These are phyloP conservation scores for Rallus limicola DNA, from an alignment of 2,113 vertebrate species.

Conservation along the genomic window DNA sequence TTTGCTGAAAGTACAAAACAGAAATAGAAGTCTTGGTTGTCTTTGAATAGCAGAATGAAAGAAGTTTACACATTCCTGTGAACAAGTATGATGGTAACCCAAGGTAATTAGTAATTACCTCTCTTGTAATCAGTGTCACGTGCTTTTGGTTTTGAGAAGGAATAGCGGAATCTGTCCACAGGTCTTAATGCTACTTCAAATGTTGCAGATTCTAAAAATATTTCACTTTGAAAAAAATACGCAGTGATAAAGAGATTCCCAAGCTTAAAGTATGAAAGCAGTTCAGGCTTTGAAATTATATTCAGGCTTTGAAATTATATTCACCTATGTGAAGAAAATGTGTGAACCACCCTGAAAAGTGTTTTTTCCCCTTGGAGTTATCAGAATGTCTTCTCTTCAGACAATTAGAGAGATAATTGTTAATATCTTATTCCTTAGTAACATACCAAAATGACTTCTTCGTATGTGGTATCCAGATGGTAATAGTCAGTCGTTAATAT, in stretches of 20 bases:
- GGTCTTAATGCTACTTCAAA: background rate
- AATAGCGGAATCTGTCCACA: background rate
- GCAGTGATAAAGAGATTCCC: background rate
- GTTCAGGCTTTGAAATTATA: background rate
- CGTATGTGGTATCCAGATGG: background rate
- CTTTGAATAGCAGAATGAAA: background rate
- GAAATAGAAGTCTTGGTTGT: background rate
- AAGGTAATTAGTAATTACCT: background rate
- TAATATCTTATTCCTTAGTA: background rate
- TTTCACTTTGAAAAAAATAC: background rate
- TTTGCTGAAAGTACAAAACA: background rate
- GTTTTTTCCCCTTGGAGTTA: background rate
- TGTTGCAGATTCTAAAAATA: background rate
- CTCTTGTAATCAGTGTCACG: background rate
- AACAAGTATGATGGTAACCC: background rate
- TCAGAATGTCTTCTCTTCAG: background rate
- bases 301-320: background rate
- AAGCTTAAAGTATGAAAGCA: background rate
- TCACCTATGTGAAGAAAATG: background rate
- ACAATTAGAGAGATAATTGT: background rate
- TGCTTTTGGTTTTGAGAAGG: background rate
- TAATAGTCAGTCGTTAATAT: slow-evolving; percentile 20
- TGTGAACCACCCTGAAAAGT: background rate
- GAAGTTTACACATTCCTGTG: background rate
- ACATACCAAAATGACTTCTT: background rate